Conservation (phyloP, 2,797 vertebrate genomes). For the Cuniculus paca region DNA sequence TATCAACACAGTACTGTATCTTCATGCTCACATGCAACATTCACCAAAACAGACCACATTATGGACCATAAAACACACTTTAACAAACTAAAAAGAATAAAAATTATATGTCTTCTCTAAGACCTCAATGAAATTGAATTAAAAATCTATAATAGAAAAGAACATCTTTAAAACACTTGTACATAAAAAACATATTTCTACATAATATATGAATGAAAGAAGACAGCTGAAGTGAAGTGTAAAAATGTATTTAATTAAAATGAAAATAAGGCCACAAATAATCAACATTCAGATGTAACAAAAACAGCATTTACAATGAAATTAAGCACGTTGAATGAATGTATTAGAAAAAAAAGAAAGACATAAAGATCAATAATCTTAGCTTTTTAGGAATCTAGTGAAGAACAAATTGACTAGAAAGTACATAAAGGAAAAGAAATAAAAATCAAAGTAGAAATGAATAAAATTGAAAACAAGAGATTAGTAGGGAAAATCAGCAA, state of each 20-base stretch:
- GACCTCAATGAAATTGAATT: background rate
- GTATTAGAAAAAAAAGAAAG: background rate
- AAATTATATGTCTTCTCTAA: background rate
- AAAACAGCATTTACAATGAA: background rate
- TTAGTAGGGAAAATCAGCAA: background rate
- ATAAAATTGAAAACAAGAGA: background rate
- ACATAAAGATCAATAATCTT: background rate
- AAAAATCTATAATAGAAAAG: background rate
- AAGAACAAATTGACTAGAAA: background rate
- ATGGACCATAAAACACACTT: background rate
- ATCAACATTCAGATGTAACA: background rate
- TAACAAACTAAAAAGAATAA: background rate
- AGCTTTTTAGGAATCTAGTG: background rate
- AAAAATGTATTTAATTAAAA: background rate
- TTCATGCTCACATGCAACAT: background rate
- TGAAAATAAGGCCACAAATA: background rate
- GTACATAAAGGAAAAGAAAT: background rate
- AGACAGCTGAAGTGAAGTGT: background rate
- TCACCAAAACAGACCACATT: background rate
- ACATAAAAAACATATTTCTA: background rate
- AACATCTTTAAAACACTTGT: background rate
- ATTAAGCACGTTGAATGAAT: background rate
- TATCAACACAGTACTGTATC: background rate
- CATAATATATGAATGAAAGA: background rate
- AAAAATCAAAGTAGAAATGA: background rate